Base-by-base conservation (phyloP, 2,797 vertebrate genomes). In the Pangasius djambal region DNA sequence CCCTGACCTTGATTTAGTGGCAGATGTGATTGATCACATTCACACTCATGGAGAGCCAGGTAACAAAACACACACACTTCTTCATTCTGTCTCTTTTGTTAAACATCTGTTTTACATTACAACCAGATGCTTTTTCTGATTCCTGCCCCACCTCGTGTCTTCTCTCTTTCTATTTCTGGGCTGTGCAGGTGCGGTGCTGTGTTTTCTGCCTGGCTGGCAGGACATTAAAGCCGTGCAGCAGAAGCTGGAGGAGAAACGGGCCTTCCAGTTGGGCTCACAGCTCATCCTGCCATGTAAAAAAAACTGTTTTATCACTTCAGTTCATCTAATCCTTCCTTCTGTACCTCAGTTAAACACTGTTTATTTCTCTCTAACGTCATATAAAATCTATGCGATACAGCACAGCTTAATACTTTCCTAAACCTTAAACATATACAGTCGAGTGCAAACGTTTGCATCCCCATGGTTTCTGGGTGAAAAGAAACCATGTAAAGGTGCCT, bases 161-260 rank as follows among this genome's bases (percentile, higher is more conserved):
- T 34, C 28, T 34, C 13, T 44, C 31, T 34, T 16, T 25, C 1
- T n/a, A 1, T 50, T 18, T 69, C 59, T 48, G n/a, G 12, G 7
- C 44, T 50, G n/a, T 86, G 28, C 93, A 99, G 99, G 99, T 88
- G 98, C 98, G 9, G 97, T 99, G 88, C 94, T 99, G 92, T 99
- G 99, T 95, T 99, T 99, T 93, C 96, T 99, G 52, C 98, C 99
- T 0, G 99, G 99, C 0, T 99, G 98, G 99, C 98, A 99, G 93
- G 98, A 99, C 83, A 99, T 99, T 93, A 97, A 95, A 86, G 95
- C 95, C 0, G 97, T 99, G 77, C 97, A 98, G 92, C 96, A 99
- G 89, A 97, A 95, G 63, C 97, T 99, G 50, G 92, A 97, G 69
- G 94, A 93, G 90, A 96, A 93, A 78, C 90, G 89, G 0, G 92